A percentile compares a stretch with the other conserved stretches of the same genome.
phyloP scores from a whole-genome alignment of 2,113 vertebrate species.

The Anhinga anhinga region DNA sequence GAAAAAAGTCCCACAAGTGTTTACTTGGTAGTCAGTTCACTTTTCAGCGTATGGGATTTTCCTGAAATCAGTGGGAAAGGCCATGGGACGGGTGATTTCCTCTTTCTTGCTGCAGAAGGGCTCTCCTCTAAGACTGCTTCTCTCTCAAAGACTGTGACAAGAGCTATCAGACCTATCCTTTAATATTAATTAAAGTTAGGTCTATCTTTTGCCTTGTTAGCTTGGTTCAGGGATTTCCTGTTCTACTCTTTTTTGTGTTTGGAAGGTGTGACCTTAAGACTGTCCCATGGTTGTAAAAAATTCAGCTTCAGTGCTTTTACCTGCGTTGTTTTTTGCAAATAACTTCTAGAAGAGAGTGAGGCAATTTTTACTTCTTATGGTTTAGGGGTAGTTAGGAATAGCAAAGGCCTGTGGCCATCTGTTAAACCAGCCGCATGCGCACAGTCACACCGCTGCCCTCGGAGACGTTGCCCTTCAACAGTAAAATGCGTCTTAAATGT shows the following conservation, averaged over 20 bases:
- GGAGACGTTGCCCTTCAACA: background rate
- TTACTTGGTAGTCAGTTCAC: background rate
- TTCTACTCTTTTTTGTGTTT: background rate
- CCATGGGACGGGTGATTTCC: background rate
- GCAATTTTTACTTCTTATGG: background rate
- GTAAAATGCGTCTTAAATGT: background rate
- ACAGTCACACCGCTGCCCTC: background rate
- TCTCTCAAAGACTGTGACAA: background rate
- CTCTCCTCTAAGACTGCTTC: accelerated
- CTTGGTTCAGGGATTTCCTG: background rate
- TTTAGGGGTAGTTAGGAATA: background rate
- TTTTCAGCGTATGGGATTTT: background rate
- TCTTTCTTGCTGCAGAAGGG: background rate
- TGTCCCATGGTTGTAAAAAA: background rate
- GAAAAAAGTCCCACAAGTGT: background rate
- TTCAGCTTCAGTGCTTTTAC: background rate
- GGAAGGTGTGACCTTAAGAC: background rate
- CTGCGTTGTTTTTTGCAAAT: background rate
- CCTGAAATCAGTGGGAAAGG: background rate
- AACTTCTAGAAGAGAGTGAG: background rate
- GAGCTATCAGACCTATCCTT: background rate
- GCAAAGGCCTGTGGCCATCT: background rate
- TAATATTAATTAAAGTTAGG: background rate
- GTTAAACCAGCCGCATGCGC: accelerated
- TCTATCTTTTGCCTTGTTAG: background rate